Conservation (phyloP, 2,888 invertebrate species). For the Lasius fuliginosus region DNA sequence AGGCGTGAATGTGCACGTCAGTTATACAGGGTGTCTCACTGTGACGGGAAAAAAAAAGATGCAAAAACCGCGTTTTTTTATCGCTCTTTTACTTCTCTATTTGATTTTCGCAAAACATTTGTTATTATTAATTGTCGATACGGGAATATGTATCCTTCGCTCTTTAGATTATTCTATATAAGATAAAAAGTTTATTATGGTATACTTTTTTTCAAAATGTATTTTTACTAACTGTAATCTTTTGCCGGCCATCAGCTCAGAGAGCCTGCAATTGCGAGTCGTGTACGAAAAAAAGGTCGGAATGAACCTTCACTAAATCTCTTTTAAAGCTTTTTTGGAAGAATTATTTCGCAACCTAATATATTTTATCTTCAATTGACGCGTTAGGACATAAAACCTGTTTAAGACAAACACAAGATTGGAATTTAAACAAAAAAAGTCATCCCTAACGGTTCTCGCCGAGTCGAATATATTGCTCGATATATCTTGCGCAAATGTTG, state of each 20-base stretch:
- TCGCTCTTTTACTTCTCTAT: neutral
- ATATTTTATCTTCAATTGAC: neutral
- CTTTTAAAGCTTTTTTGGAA: neutral
- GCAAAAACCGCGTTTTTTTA: neutral
- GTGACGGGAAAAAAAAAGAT: neutral
- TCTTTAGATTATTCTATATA: neutral
- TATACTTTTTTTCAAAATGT: neutral
- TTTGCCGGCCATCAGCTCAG: neutral
- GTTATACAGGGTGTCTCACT: constrained; percentile 35
- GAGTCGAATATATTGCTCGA: neutral
- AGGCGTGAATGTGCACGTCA: neutral
- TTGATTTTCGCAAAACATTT: neutral
- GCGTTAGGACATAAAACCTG: neutral
- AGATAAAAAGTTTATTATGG: neutral
- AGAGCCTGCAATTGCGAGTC: neutral
- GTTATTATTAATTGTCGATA: neutral
- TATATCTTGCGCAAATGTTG: neutral
- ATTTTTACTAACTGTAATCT: neutral
- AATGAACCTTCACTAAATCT: neutral
- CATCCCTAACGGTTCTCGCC: neutral
- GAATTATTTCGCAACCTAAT: neutral
- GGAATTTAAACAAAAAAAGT: neutral
- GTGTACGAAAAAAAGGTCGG: neutral
- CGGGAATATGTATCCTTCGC: neutral
- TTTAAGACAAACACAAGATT: neutral